phyloP scores from a whole-genome alignment of 2,113 vertebrate species.

The Chionis minor region DNA sequence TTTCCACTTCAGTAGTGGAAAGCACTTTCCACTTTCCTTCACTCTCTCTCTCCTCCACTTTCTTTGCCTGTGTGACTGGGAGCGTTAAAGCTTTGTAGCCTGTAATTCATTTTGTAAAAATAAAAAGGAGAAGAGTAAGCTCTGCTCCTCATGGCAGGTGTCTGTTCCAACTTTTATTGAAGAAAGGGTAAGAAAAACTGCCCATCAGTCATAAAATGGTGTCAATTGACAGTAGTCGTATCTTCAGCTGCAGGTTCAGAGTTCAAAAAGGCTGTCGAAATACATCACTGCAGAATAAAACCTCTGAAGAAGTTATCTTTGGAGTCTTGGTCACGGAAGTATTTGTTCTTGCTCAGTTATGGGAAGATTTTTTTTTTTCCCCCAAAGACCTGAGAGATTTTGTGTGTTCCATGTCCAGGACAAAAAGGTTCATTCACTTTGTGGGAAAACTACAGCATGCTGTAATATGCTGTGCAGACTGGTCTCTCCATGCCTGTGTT shows the following conservation, averaged over 20 bases:
- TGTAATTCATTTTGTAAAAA: neutral
- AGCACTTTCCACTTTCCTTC: no score
- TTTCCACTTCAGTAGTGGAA: neutral
- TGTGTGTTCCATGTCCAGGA: neutral
- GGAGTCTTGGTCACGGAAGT: neutral
- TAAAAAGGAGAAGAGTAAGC: neutral
- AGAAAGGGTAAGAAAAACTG: neutral
- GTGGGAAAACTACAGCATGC: neutral
- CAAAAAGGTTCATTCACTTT: neutral
- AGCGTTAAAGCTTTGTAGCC: neutral
- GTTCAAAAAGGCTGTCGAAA: neutral
- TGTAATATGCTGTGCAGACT: neutral
- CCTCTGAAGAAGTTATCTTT: neutral
- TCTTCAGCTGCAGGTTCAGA: neutral
- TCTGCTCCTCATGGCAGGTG: neutral
- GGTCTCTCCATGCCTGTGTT: neutral
- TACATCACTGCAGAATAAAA: neutral
- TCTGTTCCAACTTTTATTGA: neutral
- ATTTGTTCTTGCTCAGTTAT: neutral
- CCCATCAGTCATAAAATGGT: neutral
- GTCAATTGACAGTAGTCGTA: neutral
- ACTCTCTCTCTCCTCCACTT: no score
- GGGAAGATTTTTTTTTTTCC: neutral
- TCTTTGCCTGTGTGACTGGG: neutral
- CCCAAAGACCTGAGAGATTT: neutral